Base-by-base conservation (phyloP, 2,113 vertebrate genomes). In the Pogonocichla stellata region DNA sequence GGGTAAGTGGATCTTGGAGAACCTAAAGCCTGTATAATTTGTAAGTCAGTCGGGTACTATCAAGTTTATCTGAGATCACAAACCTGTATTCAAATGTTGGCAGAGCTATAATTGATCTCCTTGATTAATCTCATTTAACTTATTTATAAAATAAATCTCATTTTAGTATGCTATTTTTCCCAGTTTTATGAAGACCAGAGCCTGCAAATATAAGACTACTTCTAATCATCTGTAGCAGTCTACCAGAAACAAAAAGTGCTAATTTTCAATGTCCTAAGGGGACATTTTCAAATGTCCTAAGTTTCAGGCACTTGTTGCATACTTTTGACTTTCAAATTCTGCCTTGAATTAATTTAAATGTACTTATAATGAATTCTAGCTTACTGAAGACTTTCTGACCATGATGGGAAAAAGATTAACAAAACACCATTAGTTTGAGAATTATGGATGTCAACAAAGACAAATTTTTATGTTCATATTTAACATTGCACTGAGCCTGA, bases 381-480 rank as follows among this genome's bases (percentile, higher is more conserved):
- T 83, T 86, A 93, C 90, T 79, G 48, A 90, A 86, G 24, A 86
- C 16, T 64, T 93, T 92, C 53, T 75, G 38, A 86, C 17, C 29
- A 79, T 20, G 23, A 72, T 72, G 10, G n/a, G 28, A 20, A 80
- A 71, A 78, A 86, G 61, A 40, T 14, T n/a, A 62, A 75, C 88
- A 54, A 88, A 29, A 4, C 4, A 65, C 3, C 12, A 69, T 8
- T 57, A 36, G 11, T 72, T 48, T 86, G 64, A 94, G 95, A 73
- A 78, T 79, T 20, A 95, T 78, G n/a, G 29, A 79, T 90, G 57
- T 70, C 65, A 87, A 81, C 29, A 83, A 83, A 93, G 11, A 65
- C 10, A 92, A 72, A 47, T 42, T 84, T 82, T 92, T 95, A 64
- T 74, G 45, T 79, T 93, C 61, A 24, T 67, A 58, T 88, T 93